A percentile compares a stretch with the other conserved stretches of the same genome.
phyloP scores from a whole-genome alignment of 2,113 vertebrate species.

The Archilochus colubris region DNA sequence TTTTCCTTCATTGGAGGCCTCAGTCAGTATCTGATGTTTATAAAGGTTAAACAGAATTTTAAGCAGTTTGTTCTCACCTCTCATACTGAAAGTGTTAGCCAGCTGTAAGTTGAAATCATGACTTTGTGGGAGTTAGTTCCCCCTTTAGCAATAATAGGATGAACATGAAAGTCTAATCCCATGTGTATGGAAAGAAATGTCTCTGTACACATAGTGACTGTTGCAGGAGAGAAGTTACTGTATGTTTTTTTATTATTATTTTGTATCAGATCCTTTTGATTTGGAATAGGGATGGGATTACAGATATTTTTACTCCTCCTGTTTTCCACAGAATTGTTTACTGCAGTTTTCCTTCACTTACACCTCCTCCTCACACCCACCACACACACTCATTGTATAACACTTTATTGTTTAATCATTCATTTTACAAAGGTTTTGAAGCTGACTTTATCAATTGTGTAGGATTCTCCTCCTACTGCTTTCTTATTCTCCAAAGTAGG shows the following conservation, averaged over 20 bases:
- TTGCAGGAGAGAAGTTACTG: background rate
- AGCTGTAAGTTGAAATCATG: background rate
- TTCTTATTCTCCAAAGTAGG: background rate
- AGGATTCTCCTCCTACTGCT: background rate
- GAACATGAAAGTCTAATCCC: background rate
- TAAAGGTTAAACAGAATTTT: background rate
- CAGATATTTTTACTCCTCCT: slow-evolving; percentile 9
- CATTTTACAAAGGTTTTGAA: slow-evolving; percentile 22
- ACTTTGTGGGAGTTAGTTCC: background rate
- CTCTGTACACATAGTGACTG: background rate
- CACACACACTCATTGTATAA: background rate
- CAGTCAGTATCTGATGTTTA: background rate
- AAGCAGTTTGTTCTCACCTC: background rate
- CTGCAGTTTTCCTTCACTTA: slow-evolving; percentile 13
- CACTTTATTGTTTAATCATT: slow-evolving; percentile 19
- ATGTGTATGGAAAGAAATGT: background rate
- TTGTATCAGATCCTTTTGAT: background rate
- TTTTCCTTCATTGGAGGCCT: background rate
- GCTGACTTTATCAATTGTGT: slow-evolving; percentile 19
- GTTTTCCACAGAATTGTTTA: background rate
- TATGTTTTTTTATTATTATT: background rate
- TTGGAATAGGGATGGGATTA: background rate
- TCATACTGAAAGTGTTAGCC: background rate
- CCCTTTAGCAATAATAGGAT: background rate
- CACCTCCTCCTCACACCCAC: background rate